Percentiles rank a stretch among this genome's conserved stretches.
Evolutionary conservation across 2,113 vertebrate species (phyloP).

Genomic region (Turdus rufiventris): DNA sequence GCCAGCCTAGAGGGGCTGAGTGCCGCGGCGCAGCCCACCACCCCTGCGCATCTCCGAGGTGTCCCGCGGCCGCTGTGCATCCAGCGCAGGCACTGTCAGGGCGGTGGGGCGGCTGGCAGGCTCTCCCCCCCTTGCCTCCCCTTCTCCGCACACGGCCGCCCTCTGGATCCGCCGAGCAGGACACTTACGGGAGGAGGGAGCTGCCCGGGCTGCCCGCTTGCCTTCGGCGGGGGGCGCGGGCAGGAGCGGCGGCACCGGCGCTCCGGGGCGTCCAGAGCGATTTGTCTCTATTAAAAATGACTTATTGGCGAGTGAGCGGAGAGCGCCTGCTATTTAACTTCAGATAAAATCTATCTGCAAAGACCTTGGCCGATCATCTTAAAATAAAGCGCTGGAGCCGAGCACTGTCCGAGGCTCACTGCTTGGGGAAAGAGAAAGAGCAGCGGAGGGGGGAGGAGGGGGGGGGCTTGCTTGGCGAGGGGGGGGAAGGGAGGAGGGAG

Average conservation of each 20-base stretch:
- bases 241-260: constrained; percentile 7
- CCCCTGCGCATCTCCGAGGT: constrained; percentile 27
- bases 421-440: constrained; percentile 20
- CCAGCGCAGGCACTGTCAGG: constrained; percentile 23
- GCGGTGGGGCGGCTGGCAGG: neutral
- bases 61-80: constrained; percentile 45
- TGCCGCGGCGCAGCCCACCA: neutral
- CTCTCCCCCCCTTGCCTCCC: constrained; percentile 28
- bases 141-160: constrained; percentile 46
- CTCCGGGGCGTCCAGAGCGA: constrained; percentile 38
- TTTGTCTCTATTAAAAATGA: constrained; percentile 54
- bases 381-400: constrained; percentile 30
- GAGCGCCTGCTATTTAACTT: constrained; percentile 38
- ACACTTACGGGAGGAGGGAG: constrained; percentile 44
- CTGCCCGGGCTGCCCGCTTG: constrained; percentile 21
- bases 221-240: neutral
- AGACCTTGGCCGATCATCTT: constrained; percentile 52
- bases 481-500: constrained; percentile 22
- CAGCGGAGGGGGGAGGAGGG: neutral
- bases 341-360: constrained; percentile 42
- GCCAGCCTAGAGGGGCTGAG: constrained; percentile 28
- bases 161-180: constrained; percentile 30
- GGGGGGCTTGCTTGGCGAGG: neutral
- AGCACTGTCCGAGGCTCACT: constrained; percentile 54
- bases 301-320: constrained; percentile 7